Base-by-base conservation (phyloP, 2,797 vertebrate genomes). In the Bradypus variegatus region DNA sequence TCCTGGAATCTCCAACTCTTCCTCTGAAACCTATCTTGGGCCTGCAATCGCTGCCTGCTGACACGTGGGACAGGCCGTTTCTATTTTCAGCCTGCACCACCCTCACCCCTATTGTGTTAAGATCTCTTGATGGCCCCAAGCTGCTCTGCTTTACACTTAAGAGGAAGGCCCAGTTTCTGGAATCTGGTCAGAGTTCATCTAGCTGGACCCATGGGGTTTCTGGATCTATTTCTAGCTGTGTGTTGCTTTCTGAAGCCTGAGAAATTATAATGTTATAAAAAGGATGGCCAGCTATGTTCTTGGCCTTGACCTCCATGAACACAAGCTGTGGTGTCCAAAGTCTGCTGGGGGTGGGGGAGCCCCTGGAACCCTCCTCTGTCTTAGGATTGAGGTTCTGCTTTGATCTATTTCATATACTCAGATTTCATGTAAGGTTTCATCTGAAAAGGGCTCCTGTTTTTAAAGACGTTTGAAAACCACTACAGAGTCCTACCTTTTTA, bases 221-320 rank as follows among this genome's bases (percentile, higher is more conserved):
- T 79, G 6, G 19, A 31, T 80, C 95, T 94, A 90, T 92, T 92
- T 94, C 80, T 65, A 80, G 85, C 72, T 94, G 18, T 36, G 41
- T 8, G 79, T 33, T 75, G 67, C 88, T 88, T 95, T 77, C 80
- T 94, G 92, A 93, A 95, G 89, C 38, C 72, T 41, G 72, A 90
- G 79, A 86, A 93, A 92, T 78, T 55, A 38, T 86, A 89, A 70
- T 12, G n/a, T 64, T 89, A 64, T 23, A 86, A 72, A 90, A 90
- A 88, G 12, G 76, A 82, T 2, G 33, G 45, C 27, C 31, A 75
- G 25, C 25, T 50, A 18, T 4, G 12, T 27, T 23, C 11, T 8
- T 55, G 60, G 38, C 86, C 86, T 91, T 90, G 80, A 84, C 88
- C 83, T 91, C 50, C 25, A 70, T 0, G 36, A 80, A 41, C 16